Percentiles rank a stretch among this genome's conserved stretches.
Evolutionary conservation across 35 echinoderm and acorn worm species (phyloP).

Genomic region (Diadema setosum): DNA sequence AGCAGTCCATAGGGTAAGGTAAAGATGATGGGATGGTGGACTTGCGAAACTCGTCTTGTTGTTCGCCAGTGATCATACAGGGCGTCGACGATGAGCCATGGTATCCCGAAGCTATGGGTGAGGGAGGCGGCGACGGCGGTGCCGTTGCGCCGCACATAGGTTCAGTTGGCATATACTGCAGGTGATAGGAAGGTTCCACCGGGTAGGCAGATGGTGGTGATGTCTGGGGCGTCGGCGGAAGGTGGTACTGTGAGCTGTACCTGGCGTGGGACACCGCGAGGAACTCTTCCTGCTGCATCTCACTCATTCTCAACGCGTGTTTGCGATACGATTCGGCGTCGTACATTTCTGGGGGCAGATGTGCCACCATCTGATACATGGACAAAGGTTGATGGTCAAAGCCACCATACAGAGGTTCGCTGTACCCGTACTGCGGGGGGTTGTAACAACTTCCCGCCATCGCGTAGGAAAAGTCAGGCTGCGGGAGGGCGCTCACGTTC

Average conservation of each 20-base stretch:
- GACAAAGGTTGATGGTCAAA: slow-evolving; percentile 65
- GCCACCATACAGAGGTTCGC: neutral
- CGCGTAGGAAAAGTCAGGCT: neutral
- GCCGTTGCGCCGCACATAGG: neutral
- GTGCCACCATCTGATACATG: slow-evolving; percentile 97
- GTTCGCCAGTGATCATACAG: neutral
- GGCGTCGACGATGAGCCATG: neutral
- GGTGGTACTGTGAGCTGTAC: slow-evolving; percentile 29
- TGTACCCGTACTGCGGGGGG: neutral
- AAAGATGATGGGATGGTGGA: neutral
- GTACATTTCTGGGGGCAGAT: slow-evolving; percentile 92
- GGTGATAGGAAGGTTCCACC: neutral
- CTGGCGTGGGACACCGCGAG: neutral
- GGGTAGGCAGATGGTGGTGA: slow-evolving; percentile 58
- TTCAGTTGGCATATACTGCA: slow-evolving; percentile 44
- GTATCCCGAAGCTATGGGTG: slow-evolving; percentile 6
- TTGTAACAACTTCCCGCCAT: slow-evolving; percentile 4
- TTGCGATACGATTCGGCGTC: slow-evolving; percentile 73
- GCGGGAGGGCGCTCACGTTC: slow-evolving; percentile 19
- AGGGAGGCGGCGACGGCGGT: slow-evolving; percentile 43
- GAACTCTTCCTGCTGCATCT: slow-evolving; percentile 42
- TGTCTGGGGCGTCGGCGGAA: slow-evolving; percentile 66
- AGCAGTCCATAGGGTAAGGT: slow-evolving; percentile 10
- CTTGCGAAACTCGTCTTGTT: slow-evolving; percentile 7
- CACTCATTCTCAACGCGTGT: slow-evolving; percentile 67